These are phyloP conservation scores for Mythimna albipuncta DNA, from an alignment of 2,888 invertebrate genomes.

Conservation along the genomic window DNA sequence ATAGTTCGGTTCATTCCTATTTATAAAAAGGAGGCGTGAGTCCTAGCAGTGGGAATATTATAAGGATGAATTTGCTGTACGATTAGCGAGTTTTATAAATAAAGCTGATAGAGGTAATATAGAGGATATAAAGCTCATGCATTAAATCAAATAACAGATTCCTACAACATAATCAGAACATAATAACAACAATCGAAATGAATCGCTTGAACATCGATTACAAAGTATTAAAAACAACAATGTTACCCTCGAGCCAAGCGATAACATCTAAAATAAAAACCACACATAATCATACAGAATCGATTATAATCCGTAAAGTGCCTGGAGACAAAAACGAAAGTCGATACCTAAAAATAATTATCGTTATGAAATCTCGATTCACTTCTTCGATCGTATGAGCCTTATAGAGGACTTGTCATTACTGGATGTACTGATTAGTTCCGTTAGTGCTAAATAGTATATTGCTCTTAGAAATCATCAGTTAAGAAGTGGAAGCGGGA, in stretches of 20 bases:
- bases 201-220: conserved; percentile 44
- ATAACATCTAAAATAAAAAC: conserved; percentile 64
- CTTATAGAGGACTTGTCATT: conserved; percentile 52
- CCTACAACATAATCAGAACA: conserved; percentile 32
- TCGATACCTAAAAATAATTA: conserved; percentile 63
- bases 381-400: conserved; percentile 45
- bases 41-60: too few relatives aligned
- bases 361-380: conserved; percentile 64
- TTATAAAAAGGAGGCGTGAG: too few relatives aligned
- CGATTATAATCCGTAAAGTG: conserved; percentile 63
- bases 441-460: conserved; percentile 45
- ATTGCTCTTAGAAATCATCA: conserved; percentile 4
- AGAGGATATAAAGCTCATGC: neutral
- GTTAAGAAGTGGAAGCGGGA: neutral
- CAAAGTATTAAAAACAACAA: conserved; percentile 39
- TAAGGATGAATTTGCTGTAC: too few relatives aligned
- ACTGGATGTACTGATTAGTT: conserved; percentile 55
- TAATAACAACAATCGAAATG: conserved; percentile 52
- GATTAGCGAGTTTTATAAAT: too few relatives aligned
- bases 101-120: too few relatives aligned
- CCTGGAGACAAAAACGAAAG: conserved; percentile 64
- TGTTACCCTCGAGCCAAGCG: conserved; percentile 49
- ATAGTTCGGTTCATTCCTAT: too few relatives aligned
- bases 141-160: conserved; percentile 45
- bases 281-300: conserved; percentile 62